These are phyloP conservation scores for Hydrochoerus hydrochaeris DNA, from an alignment of 2,113 vertebrate species.

Conservation along the genomic window DNA sequence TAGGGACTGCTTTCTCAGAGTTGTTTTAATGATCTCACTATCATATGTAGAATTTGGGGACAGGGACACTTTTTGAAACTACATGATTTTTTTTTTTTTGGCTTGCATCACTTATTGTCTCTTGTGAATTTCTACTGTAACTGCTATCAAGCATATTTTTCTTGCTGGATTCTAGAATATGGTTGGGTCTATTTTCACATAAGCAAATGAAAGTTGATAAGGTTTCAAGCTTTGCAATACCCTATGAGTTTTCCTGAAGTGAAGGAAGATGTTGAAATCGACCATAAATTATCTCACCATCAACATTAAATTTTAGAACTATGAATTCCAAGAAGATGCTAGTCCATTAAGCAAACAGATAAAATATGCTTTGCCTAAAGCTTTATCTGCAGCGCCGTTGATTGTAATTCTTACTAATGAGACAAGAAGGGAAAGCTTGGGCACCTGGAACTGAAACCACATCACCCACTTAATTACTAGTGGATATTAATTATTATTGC, in stretches of 20 bases:
- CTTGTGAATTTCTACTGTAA: not conserved
- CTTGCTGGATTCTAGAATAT: slow-evolving; percentile 7
- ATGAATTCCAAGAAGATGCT: slow-evolving; percentile 70
- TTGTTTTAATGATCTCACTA: not conserved
- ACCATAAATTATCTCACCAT: slow-evolving; percentile 55
- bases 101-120: not conserved
- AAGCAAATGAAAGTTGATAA: slow-evolving; percentile 26
- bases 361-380: slow-evolving; percentile 68
- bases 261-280: slow-evolving; percentile 36
- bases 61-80: slow-evolving; percentile 13
- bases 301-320: slow-evolving; percentile 53
- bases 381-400: slow-evolving; percentile 51
- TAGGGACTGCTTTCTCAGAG: not conserved
- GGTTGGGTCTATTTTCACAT: slow-evolving; percentile 33
- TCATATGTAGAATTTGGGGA: slow-evolving; percentile 13
- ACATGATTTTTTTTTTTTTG: not conserved
- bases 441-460: slow-evolving; percentile 45
- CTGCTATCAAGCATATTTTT: not conserved
- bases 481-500: slow-evolving; percentile 72
- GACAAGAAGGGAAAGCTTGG: slow-evolving; percentile 44
- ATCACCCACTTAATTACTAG: slow-evolving; percentile 64
- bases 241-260: not conserved
- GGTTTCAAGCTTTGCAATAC: slow-evolving; percentile 24
- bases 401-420: slow-evolving; percentile 75
- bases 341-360: slow-evolving; percentile 70